Conservation (phyloP, 2,797 vertebrate species). For the Rhinichthys osculus region DNA sequence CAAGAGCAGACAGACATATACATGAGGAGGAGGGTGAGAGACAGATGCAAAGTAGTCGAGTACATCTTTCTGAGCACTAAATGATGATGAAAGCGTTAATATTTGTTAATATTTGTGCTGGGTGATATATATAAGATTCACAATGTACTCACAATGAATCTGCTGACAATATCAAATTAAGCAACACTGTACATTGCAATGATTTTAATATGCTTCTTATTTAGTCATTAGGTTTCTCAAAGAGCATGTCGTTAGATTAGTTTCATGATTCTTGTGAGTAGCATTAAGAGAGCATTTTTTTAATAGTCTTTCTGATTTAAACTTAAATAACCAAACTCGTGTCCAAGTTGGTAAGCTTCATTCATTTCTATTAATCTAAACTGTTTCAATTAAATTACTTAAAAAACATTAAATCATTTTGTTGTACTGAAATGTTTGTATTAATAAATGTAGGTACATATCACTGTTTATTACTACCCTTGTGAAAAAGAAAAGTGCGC, state of each 20-base stretch:
- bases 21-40: conserved; percentile 37
- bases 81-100: background rate
- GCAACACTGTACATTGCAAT: background rate
- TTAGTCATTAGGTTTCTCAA: background rate
- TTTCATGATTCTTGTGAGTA: background rate
- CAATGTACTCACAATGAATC: background rate
- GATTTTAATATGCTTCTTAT: background rate
- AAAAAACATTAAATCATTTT: background rate
- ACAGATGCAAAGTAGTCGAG: conserved; percentile 9
- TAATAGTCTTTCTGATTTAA: too few relatives aligned
- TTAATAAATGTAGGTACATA: background rate
- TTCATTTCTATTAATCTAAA: background rate
- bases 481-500: background rate
- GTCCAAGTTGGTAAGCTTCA: background rate
- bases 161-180: background rate
- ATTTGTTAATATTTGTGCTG: conserved; percentile 2
- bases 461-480: background rate
- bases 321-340: background rate
- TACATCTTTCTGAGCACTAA: background rate
- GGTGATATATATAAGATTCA: background rate
- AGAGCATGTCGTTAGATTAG: background rate
- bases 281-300: background rate
- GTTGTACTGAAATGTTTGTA: background rate
- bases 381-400: background rate
- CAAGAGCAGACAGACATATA: conserved; percentile 5